Evolutionary conservation across 1,140 invertebrate genomes (phyloP), one percentile per base, ranked within the genome.

Genomic region (Cotesia vestalis): DNA sequence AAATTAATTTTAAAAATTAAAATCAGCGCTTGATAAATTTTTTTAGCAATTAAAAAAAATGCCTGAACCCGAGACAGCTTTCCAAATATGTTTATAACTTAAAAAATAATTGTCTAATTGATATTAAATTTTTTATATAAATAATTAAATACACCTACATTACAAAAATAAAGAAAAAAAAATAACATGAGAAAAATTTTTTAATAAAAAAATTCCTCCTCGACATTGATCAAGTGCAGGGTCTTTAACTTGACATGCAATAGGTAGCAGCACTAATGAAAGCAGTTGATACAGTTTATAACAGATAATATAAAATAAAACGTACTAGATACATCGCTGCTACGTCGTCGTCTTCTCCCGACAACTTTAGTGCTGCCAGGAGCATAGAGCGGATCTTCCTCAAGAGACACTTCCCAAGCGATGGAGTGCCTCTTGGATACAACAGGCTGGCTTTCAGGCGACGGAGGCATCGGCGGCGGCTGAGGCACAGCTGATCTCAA

Each of bases 371-470:
- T 92, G 78, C 91, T 92, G 34, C 92, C 92, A 38, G 92, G 92
- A 14, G 91, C 91, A 34, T 92, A 88, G 20, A 92, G 83, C 59
- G 90, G 89, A 84, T 92, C 91, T 74, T 89, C 89, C 81, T 91
- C 91, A 68, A 95, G 87, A 61, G 93, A 91, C 40, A 95, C 93
- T 87, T 94, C 93, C 93, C 93, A 94, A 66, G 93, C 93, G 57
- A 94, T 94, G 76, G 92, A 93, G 77, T 91, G 90, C 73, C 92
- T 89, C 84, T 94, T 94, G 79, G 90, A 90, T 14, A 62, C 64
- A 71, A 52, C 36, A 6, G 40, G 46, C n/a, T 68, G 46, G 3
- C 27, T 36, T 40, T 76, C 88, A 88, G 72, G 55, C 11, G 73
- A 72, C 27, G 73, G 73, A 51, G 72, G 71, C 17, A 53, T 61